Evolutionary conservation across 2,797 vertebrate species (phyloP).

Genomic region (Zalophus californianus): DNA sequence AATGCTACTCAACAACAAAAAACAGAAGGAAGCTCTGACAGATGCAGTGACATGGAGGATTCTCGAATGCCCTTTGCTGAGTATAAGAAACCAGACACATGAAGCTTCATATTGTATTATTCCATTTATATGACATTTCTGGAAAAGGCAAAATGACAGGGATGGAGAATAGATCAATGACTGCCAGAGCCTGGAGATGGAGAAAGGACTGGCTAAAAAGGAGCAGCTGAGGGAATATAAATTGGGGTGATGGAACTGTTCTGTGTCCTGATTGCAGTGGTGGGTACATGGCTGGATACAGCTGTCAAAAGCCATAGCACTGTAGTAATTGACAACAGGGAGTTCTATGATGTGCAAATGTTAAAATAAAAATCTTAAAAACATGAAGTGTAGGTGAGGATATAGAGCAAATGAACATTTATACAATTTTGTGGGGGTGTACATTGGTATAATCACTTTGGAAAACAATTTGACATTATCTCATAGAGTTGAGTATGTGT

Average conservation of each 20-base stretch:
- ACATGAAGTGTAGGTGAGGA: background rate
- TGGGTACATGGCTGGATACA: background rate
- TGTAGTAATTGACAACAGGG: background rate
- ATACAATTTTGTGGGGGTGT: background rate
- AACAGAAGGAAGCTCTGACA: background rate
- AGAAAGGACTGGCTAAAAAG: background rate
- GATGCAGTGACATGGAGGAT: background rate
- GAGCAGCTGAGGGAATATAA: background rate
- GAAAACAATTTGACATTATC: conserved; percentile 8
- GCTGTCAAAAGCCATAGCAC: background rate
- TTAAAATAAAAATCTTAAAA: background rate
- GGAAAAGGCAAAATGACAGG: background rate
- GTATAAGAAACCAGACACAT: background rate
- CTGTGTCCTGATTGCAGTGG: background rate
- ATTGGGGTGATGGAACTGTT: background rate
- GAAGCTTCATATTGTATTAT: background rate
- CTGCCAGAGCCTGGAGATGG: background rate
- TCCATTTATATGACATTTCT: background rate
- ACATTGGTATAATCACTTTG: background rate
- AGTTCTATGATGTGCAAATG: background rate
- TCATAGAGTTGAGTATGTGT: background rate
- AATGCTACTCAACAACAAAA: background rate
- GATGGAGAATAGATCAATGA: background rate
- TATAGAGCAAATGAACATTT: background rate
- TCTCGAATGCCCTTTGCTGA: background rate